Evolutionary conservation across 2,888 invertebrate species (phyloP).

Genomic region (Papilio gigon): DNA sequence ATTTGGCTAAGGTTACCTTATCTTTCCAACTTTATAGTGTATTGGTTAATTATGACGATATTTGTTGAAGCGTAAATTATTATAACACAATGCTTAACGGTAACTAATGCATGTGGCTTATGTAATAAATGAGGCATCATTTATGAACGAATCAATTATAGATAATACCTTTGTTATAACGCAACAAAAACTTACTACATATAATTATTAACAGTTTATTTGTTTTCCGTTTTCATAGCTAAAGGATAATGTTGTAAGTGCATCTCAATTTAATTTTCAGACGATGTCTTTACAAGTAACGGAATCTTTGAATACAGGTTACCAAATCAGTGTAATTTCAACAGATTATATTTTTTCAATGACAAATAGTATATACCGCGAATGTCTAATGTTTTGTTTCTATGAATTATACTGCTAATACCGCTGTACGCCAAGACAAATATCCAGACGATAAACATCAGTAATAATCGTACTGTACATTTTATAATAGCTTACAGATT

Average conservation of each 20-base stretch:
- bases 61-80: constrained; percentile 3
- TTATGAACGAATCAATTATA: constrained; percentile 18
- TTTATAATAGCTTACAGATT: neutral
- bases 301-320: neutral
- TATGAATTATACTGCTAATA: neutral
- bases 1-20: no score
- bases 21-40: neutral
- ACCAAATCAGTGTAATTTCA: neutral
- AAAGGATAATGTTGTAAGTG: neutral
- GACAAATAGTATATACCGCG: no score
- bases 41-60: neutral
- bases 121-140: constrained; percentile 16
- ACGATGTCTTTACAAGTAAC: neutral
- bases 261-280: neutral
- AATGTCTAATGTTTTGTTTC: constrained; percentile 4
- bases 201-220: neutral
- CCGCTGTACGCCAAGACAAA: neutral
- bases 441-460: neutral
- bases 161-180: constrained; percentile 6
- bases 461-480: neutral
- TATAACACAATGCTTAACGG: neutral
- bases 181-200: constrained; percentile 8
- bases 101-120: neutral
- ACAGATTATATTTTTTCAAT: neutral
- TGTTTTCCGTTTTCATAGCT: neutral